phyloP scores from a whole-genome alignment of 2,888 invertebrate genomes.

The Bombyx huttoni region DNA sequence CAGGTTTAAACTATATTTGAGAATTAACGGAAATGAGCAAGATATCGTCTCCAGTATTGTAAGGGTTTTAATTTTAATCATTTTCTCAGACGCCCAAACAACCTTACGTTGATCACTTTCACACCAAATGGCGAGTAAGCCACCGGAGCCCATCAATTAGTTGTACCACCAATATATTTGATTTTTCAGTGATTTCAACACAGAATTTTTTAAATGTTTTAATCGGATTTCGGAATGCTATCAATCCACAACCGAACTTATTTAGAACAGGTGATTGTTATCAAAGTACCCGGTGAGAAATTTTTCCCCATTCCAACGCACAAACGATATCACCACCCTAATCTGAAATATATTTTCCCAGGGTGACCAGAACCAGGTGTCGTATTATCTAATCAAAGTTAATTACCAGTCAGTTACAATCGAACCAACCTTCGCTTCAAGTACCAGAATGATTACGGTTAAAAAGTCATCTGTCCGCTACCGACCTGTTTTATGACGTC shows the following conservation, averaged over 20 bases:
- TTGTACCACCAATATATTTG: too few species aligned
- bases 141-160: too few species aligned
- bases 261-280: neutral
- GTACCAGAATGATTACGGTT: slow-evolving; percentile 21
- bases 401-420: slow-evolving; percentile 16
- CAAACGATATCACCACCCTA: slow-evolving; percentile 14
- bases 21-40: too few species aligned
- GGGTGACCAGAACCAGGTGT: slow-evolving; percentile 29
- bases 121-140: too few species aligned
- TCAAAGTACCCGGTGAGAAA: slow-evolving; percentile 11
- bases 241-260: neutral
- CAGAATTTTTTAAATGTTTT: too few species aligned
- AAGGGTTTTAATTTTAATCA: too few species aligned
- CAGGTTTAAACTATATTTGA: too few species aligned
- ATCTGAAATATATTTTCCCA: slow-evolving; percentile 28
- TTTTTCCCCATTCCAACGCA: slow-evolving; percentile 19
- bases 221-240: too few species aligned
- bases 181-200: too few species aligned
- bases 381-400: slow-evolving; percentile 16
- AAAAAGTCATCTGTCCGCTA: slow-evolving; percentile 32
- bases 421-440: slow-evolving; percentile 24
- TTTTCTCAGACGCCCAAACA: too few species aligned
- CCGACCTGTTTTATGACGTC: slow-evolving; percentile 47
- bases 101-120: too few species aligned
- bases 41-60: too few species aligned